Evolutionary conservation across 2,888 invertebrate species (phyloP), one percentile per base, ranked within the genome.

Genomic region (Chirona hameri): DNA sequence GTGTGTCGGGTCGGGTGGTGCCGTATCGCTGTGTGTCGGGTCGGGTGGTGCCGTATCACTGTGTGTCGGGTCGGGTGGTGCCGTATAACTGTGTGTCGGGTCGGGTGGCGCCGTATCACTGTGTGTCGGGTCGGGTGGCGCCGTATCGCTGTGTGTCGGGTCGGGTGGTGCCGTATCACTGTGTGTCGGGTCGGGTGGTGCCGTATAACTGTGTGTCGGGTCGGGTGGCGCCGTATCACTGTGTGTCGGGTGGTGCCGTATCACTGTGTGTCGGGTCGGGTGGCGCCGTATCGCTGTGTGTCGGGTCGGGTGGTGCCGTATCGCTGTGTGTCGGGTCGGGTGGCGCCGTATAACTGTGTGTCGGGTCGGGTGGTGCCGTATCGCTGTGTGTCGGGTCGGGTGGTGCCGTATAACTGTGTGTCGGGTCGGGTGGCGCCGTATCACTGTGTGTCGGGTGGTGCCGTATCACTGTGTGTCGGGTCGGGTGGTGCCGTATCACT

Each of bases 1-100:
- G 39, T 39, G 39, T 39, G 39, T 39, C 39, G 39, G 39, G 39
- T 39, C 39, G 39, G 39, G 60, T 1, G 2, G n/a, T 5, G 5
- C 0, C 7, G 5, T n/a, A 7, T 57, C 85, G 89, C 89, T 31
- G 89, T n/a, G n/a, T n/a, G n/a, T n/a, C n/a, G n/a, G n/a, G n/a
- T n/a, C n/a, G n/a, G n/a, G n/a, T n/a, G n/a, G n/a, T n/a, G n/a
- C 39, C 39, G 39, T 39, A 39, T 39, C 39, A 39, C 39, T 39
- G 39, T 39, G 39, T 39, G 39, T 39, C 39, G 39, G 39, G 39
- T 39, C 39, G 39, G 39, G 60, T 1, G 2, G n/a, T n/a, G n/a
- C 39, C 39, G 39, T 39, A 39, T 39, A 2, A 39, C 39, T 39
- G 39, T 39, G 39, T 39, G 39, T 39, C 39, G 39, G 39, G 39